Evolutionary conservation across 1,140 invertebrate species (phyloP).

Genomic region (Chironomus striatipennis): DNA sequence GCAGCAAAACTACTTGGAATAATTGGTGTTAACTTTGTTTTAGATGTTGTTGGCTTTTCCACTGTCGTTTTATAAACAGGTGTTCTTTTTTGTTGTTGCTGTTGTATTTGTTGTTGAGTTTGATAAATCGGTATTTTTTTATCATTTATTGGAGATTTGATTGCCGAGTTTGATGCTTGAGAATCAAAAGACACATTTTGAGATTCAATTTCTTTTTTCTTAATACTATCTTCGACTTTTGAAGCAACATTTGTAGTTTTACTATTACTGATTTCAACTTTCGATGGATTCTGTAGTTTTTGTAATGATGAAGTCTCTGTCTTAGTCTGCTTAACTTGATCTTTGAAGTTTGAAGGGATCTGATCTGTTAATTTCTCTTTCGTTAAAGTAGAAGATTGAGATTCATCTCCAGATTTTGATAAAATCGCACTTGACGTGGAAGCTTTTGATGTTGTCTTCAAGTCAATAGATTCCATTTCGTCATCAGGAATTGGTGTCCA

Average conservation of each 20-base stretch:
- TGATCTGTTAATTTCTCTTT: not conserved
- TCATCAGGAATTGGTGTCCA: constrained; percentile 44
- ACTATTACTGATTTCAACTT: not conserved
- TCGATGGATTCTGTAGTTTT: not conserved
- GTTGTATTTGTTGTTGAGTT: not conserved
- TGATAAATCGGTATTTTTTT: constrained; percentile 28
- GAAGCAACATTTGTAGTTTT: not conserved
- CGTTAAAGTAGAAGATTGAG: not conserved
- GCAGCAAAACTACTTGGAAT: constrained; percentile 35
- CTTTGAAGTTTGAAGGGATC: not conserved
- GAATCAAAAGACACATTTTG: constrained; percentile 1
- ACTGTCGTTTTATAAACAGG: not conserved
- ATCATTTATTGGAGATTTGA: constrained; percentile 29
- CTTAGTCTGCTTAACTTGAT: not conserved
- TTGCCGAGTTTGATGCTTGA: constrained; percentile 14
- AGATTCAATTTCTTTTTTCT: not conserved
- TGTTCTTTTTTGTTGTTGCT: constrained; percentile 24
- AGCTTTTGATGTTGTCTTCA: not conserved
- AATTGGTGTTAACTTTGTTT: constrained; percentile 29
- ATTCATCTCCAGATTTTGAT: constrained; percentile 16
- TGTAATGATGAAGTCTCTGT: not conserved
- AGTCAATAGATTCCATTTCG: constrained; percentile 38
- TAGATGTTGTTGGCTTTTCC: constrained; percentile 25
- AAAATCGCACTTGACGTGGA: not conserved
- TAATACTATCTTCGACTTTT: not conserved